Evolutionary conservation across 2,888 invertebrate species (phyloP), one percentile per base, ranked within the genome.

Genomic region (Pterobdella sp.): DNA sequence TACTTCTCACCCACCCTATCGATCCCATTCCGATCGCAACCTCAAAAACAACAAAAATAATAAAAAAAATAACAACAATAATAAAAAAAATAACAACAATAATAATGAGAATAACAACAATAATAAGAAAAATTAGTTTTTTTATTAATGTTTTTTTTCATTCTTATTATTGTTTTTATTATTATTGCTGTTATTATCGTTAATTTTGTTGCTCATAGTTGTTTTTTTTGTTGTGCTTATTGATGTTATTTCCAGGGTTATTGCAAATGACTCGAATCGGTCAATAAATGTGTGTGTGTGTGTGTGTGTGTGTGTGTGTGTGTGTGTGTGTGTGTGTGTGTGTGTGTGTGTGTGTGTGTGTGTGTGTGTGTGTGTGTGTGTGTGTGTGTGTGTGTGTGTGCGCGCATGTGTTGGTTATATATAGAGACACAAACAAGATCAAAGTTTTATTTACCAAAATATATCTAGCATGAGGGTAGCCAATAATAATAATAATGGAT

Each of bases 341-440:
- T 56, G 60, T 4, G 60, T 56, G 10, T 56, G 18, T 22, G n/a
- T 7, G 60, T 56, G 60, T 56, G 60, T 56, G 42, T 42, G 42
- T 56, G 60, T n/a, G n/a, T 56, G 60, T 56, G 60, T 56, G 26
- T 56, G 60, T 3, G n/a, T 56, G n/a, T 56, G 4, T 56, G n/a
- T 56, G 60, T 56, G 60, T 4, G n/a, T 26, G 18, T 42, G 42
- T 42, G 18, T 42, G 42, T 18, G 42, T 42, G 42, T 42, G 18
- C 18, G 42, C 18, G 18, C 42, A 14, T 42, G 42, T 42, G 42
- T n/a, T n/a, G n/a, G n/a, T n/a, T n/a, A n/a, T n/a, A n/a, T n/a
- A n/a, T n/a, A n/a, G n/a, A n/a, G n/a, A n/a, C n/a, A n/a, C n/a
- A n/a, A n/a, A n/a, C n/a, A n/a, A n/a, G n/a, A n/a, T n/a, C n/a